Evolutionary conservation across 2,888 invertebrate species (phyloP), one percentile per base, ranked within the genome.

Genomic region (Steromphala cineraria): DNA sequence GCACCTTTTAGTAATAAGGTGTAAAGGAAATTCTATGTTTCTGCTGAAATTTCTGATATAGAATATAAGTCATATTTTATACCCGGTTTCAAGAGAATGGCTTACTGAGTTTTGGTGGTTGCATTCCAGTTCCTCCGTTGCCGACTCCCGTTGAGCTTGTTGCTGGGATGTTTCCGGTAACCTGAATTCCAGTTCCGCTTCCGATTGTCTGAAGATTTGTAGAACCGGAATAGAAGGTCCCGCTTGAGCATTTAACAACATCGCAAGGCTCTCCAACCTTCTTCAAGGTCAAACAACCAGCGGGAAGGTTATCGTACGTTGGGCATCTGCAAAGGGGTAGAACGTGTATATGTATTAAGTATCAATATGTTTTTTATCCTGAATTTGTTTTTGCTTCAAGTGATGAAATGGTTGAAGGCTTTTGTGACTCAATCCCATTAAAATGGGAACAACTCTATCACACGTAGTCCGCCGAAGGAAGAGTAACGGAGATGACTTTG

Each of bases 281-380:
- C 82, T 85, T 86, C 15, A 78, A 62, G 15, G 80, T 53, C 13
- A 80, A 77, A 78, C 90, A 90, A 8, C 83, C 86, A 21, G 67
- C 79, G n/a, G 90, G 90, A 13, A 90, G 79, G 81, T 90, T 90
- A 81, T 87, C 88, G 87, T 90, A 90, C 21, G 80, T 81, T 13
- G 90, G 88, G 67, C 90, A 90, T 8, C 90, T 90, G 82, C 8
- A 80, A 4, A 21, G 15, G 21, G 17, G 0, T 8, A 10, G 7
- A 13, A 5, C 7, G 1, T 8, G 5, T 46, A 13, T 1, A 10
- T 13, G 46, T 1, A 10, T 46, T 10, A 13, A 1, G 5, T 46
- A 46, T 10, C 13, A 56, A 24, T 7, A 17, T 5, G 7, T 56
- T n/a, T 56, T 7, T 56, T 36, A 36, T 4, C 36, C n/a, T n/a